Evolutionary conservation across 1,140 invertebrate genomes (phyloP), one percentile per base, ranked within the genome.

Genomic region (Drosophila ohnishii): DNA sequence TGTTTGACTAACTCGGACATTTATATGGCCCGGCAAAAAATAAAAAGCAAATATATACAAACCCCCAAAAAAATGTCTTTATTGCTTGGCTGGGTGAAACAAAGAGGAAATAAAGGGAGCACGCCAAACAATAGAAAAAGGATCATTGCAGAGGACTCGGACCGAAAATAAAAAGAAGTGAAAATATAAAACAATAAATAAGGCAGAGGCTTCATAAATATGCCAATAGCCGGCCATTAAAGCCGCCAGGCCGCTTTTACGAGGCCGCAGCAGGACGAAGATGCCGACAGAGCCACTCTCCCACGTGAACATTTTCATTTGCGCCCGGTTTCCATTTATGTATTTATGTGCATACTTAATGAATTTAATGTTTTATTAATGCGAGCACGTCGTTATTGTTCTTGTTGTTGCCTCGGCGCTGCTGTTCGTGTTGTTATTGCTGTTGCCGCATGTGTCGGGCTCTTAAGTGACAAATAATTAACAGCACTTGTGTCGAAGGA

Each of bases 381-480:
- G 76, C 75, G 72, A 80, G 60, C 75, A 83, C 76, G 60, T 75
- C 48, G 72, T 62, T 70, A 48, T 45, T 63, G 50, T 62, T 50
- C n/a, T 32, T 63, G 60, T 28, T 61, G 58, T 10, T 47, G 25
- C 30, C 47, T 48, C 16, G 40, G 48, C 34, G 28, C 14, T 58
- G 53, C 10, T 62, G 57, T 25, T 47, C 2, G 22, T 66, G 37
- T 56, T 64, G 34, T 34, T 72, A 60, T 44, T 56, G 60, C 45
- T 72, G 50, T 47, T 61, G 69, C 56, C 67, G 79, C 79, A 83
- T 88, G 79, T 82, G 79, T 87, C 75, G 64, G 59, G 65, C 76
- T 77, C 80, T 88, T 83, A 80, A 83, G 80, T 80, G 80, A 84
- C 83, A 87, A 88, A 87, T 87, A 87, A 87, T 87, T 88, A 87